Percentiles rank a stretch among this genome's conserved stretches.
These are phyloP conservation scores for Frankliniella fusca DNA, from an alignment of 2,888 invertebrate genomes.

Conservation along the genomic window DNA sequence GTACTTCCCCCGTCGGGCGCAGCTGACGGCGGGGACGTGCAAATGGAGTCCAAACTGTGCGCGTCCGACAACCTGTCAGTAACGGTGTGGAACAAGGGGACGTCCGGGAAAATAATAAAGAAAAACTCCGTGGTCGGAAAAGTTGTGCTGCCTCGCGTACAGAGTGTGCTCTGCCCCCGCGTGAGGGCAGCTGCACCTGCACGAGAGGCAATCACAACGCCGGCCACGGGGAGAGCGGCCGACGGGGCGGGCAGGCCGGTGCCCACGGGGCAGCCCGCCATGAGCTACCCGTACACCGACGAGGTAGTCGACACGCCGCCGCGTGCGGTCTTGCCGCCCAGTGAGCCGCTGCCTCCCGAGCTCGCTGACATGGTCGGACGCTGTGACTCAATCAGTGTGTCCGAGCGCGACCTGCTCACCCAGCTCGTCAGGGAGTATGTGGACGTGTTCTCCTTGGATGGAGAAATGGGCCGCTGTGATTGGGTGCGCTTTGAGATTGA, in stretches of 20 bases:
- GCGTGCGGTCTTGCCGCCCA: not conserved
- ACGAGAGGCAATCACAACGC: no score
- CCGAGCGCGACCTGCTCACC: not conserved
- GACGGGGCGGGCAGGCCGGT: no score
- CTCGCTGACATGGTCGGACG: not conserved
- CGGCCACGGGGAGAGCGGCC: no score
- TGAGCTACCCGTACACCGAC: not conserved
- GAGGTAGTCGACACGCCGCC: not conserved
- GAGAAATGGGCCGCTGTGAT: not conserved
- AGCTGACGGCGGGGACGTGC: no score
- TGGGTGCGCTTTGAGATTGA: not conserved
- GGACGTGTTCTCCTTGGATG: not conserved
- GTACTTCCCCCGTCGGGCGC: no score
- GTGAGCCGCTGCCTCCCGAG: not conserved
- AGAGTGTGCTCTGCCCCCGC: not conserved
- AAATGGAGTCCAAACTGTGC: no score
- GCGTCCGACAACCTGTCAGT: no score
- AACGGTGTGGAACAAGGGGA: no score
- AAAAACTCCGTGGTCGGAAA: no score
- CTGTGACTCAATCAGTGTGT: not conserved
- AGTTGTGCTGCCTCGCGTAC: no score
- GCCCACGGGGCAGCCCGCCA: no score
- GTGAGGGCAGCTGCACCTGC: not conserved
- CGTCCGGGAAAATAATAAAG: no score
- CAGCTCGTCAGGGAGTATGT: not conserved